phyloP scores from a whole-genome alignment of 2,113 vertebrate genomes.

The Platanista minor region DNA sequence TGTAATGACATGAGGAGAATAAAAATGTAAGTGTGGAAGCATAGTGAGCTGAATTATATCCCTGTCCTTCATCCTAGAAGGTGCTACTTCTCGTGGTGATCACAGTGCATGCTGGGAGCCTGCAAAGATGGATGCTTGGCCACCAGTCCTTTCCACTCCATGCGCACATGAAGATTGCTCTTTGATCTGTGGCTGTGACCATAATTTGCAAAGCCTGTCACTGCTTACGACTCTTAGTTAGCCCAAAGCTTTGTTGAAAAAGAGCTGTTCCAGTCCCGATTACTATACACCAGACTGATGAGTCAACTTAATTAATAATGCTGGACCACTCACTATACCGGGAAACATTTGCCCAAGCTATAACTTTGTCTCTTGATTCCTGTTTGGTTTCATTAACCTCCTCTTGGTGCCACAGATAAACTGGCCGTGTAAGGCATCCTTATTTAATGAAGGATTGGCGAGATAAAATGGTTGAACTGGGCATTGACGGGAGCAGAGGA shows the following conservation, averaged over 20 bases:
- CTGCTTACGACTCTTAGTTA: conserved; percentile 39
- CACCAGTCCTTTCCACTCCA: conserved; percentile 42
- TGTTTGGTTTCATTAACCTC: conserved; percentile 19
- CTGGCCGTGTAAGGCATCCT: background rate
- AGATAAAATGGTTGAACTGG: background rate
- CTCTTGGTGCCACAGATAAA: background rate
- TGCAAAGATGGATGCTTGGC: conserved; percentile 1
- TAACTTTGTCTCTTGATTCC: conserved; percentile 51
- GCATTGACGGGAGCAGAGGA: background rate
- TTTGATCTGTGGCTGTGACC: conserved; percentile 52
- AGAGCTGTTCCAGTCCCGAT: background rate
- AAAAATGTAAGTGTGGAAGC: background rate
- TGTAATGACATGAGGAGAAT: conserved; percentile 43
- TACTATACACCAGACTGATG: background rate
- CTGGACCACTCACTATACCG: background rate
- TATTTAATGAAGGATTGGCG: background rate
- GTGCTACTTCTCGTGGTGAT: background rate
- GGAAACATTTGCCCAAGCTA: conserved; percentile 20
- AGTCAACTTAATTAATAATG: conserved; percentile 51
- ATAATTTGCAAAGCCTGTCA: conserved; percentile 52
- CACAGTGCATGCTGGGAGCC: background rate
- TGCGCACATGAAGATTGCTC: conserved; percentile 35
- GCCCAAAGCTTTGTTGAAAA: conserved; percentile 54
- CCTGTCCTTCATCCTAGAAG: conserved; percentile 42
- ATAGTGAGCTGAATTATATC: conserved; percentile 10